Conservation (phyloP, 30 jellyfish, hydroid and myxozoan genomes). For the Chrysaora quinquecirrha region DNA sequence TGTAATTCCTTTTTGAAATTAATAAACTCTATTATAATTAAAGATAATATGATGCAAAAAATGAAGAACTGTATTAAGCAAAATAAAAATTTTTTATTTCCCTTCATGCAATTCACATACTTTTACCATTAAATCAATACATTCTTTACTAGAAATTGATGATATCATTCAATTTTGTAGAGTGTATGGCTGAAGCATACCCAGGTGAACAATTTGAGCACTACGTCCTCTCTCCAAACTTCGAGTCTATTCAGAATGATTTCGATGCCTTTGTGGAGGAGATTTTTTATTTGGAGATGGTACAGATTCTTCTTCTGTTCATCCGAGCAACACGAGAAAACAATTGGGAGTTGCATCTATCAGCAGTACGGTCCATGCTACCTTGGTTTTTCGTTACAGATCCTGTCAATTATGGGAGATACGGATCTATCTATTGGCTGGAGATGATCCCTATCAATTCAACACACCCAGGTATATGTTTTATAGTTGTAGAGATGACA, state of each 20-base stretch:
- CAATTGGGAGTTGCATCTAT: slow-evolving; percentile 69
- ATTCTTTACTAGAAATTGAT: no score
- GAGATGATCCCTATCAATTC: slow-evolving; percentile 63
- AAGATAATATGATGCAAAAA: no score
- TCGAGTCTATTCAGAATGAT: slow-evolving; percentile 7
- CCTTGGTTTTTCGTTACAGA: slow-evolving; percentile 78
- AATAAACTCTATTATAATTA: no score
- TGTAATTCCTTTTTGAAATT: no score
- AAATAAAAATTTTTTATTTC: no score
- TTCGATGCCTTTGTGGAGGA: slow-evolving; percentile 4
- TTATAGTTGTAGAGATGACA: not conserved
- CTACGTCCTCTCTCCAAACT: slow-evolving; percentile 6
- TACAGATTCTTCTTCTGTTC: not conserved
- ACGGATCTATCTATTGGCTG: slow-evolving; percentile 68
- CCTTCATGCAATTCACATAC: no score
- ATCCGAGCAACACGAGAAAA: slow-evolving; percentile 8
- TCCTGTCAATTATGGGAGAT: slow-evolving; percentile 68
- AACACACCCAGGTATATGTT: slow-evolving; percentile 75
- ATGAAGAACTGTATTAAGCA: no score
- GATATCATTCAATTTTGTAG: not conserved
- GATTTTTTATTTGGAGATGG: not conserved
- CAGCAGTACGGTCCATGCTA: slow-evolving; percentile 73
- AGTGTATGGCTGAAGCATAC: slow-evolving; percentile 2
- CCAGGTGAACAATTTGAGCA: slow-evolving; percentile 21
- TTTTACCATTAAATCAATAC: no score